Percentiles rank a stretch among this genome's conserved stretches.
phyloP scores from a whole-genome alignment of 2,797 vertebrate genomes.

The Acrossocheilus fasciatus region DNA sequence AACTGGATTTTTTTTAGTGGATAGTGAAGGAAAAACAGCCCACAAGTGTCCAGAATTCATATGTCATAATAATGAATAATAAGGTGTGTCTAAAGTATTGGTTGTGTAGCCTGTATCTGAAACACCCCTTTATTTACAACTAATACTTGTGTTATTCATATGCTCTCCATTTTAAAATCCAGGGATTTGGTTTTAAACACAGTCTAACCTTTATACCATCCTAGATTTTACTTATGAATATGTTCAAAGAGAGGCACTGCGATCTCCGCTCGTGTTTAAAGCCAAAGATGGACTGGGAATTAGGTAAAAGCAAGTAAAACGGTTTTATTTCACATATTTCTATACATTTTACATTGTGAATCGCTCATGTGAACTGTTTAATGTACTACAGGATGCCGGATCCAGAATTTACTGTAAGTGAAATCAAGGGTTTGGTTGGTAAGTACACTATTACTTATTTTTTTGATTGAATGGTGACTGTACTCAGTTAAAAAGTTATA shows the following conservation, averaged over 20 bases:
- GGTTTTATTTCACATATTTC: not conserved
- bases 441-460: slow-evolving; percentile 73
- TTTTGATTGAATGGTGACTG: not conserved
- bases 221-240: slow-evolving; percentile 97
- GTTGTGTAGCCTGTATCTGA: not conserved
- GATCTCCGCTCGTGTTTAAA: slow-evolving; percentile 91
- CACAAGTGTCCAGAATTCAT: not conserved
- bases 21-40: not conserved
- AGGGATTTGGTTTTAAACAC: not conserved
- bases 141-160: not conserved
- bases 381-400: slow-evolving; percentile 88
- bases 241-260: slow-evolving; percentile 93
- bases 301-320: slow-evolving; percentile 81
- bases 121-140: not conserved
- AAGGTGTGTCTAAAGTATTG: not conserved
- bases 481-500: not conserved
- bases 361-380: slow-evolving; percentile 8
- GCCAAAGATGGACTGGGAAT: slow-evolving; percentile 94
- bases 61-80: not conserved
- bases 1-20: not conserved
- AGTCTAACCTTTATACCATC: not conserved
- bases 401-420: slow-evolving; percentile 91
- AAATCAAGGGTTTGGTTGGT: slow-evolving; percentile 97
- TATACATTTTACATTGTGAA: not conserved
- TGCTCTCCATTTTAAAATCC: not conserved